Base-by-base conservation (phyloP, 1,140 invertebrate genomes). In the Ceratoteleas bidentatus region DNA sequence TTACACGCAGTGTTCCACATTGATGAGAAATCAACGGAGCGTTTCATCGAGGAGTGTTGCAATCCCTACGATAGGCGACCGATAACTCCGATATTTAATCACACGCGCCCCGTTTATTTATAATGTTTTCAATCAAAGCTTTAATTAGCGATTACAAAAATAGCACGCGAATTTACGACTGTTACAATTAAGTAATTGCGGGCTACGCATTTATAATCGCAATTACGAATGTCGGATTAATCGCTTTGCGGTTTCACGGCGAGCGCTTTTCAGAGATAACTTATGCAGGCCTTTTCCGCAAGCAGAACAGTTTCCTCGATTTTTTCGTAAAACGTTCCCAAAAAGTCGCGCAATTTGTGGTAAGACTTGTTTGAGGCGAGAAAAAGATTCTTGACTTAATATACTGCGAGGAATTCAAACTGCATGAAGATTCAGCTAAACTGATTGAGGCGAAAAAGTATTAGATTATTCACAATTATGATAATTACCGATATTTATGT, bases 111-210 rank as follows among this genome's bases (percentile, higher is more conserved):
- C n/a, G 68, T 64, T 74, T 68, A 66, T 80, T 74, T 80, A 80
- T 80, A 74, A 80, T 80, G 65, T 69, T 80, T 80, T 80, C 77
- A 73, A 80, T 80, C 64, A 80, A 80, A 80, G 57, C 62, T 80
- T 74, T 54, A 80, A 80, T 80, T 80, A 80, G 34, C 68, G 38
- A 32, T 52, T 47, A 36, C 77, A 80, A 80, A 74, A 80, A 69
- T 74, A 47, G 3, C 33, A 9, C 16, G 34, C 16, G 54, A 73
- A 57, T 50, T 79, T 58, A 64, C 32, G 49, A 65, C 60, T 66
- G 10, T 6, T 56, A 58, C 58, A 54, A 70, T 62, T 70, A 77
- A 69, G 49, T 78, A 65, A 70, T 70, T 69, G 47, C 38, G 16
- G 68, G 49, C 7, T 34, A 60, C 45, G 60, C 57, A 70, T 60